Conservation (phyloP, 2,113 vertebrate genomes). For the Gasterosteus aculeatus region DNA sequence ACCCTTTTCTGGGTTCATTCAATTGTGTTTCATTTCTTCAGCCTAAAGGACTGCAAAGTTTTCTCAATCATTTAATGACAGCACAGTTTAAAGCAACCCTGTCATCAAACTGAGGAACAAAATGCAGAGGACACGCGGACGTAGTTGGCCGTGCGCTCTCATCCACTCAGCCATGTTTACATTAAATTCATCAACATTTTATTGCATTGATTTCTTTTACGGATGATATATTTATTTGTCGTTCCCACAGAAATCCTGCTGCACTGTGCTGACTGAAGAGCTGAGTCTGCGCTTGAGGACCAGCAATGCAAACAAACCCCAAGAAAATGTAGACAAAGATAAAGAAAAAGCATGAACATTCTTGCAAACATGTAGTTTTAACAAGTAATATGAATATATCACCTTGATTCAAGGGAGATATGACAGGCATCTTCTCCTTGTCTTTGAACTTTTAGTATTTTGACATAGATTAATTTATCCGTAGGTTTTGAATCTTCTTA, state of each 20-base stretch:
- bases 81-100: background rate
- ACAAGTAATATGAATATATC: background rate
- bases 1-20: background rate
- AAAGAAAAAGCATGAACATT: constrained; percentile 71
- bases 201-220: background rate
- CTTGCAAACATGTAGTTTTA: background rate
- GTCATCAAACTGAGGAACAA: background rate
- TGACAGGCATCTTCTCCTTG: no score
- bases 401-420: no score
- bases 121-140: background rate
- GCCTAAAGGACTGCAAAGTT: background rate
- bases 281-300: constrained; percentile 83
- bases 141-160: background rate
- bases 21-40: background rate
- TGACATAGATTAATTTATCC: constrained; percentile 5
- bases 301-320: constrained; percentile 66
- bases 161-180: background rate
- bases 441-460: background rate
- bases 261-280: constrained; percentile 85
- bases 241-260: constrained; percentile 85
- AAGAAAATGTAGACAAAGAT: constrained; percentile 81
- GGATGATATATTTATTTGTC: constrained; percentile 17
- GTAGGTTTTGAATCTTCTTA: constrained; percentile 13
- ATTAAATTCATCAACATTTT: background rate
- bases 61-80: background rate